Evolutionary conservation across 2,888 invertebrate species (phyloP), one percentile per base, ranked within the genome.

Genomic region (Tenthredo distinguenda): DNA sequence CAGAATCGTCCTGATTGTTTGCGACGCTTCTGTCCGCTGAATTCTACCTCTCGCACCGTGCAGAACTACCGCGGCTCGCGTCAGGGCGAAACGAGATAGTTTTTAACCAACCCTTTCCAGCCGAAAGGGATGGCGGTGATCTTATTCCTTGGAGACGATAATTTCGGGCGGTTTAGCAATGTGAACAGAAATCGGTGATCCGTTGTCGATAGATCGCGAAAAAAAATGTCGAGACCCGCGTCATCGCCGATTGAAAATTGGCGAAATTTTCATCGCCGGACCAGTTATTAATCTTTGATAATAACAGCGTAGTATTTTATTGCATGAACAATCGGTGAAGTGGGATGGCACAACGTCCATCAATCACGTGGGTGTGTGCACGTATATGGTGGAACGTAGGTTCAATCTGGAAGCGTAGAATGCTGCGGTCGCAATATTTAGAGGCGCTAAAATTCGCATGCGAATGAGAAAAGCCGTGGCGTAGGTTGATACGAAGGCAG

Each of bases 361-460:
- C 77, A 77, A 77, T 77, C 77, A 77, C n/a, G 26, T 10, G 10
- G 2, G 40, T 74, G 26, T 26, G 1, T 1, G 26, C 1, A 26
- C 26, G 1, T 26, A 26, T 1, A 21, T 18, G 2, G 18, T 37
- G 50, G 34, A 34, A 31, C 0, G 26, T n/a, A 18, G 34, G 77
- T 77, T 55, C 77, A 77, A 77, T 77, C 77, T 55, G 34, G 21
- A 34, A 55, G 10, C 55, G 55, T 55, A 62, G n/a, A 81, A 43
- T n/a, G 81, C 81, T 81, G 81, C 21, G 58, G 62, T 81, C 21
- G 81, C 81, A 81, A 81, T 81, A 81, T 81, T 81, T 81, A 58
- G 81, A 81, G 81, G 81, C 40, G 62, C 62, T 62, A 62, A 58
- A 81, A 81, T 81, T 81, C 62, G 81, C 58, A 55, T 55, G 55